phyloP scores from a whole-genome alignment of 2,888 invertebrate species.

The Laothoe populi region DNA sequence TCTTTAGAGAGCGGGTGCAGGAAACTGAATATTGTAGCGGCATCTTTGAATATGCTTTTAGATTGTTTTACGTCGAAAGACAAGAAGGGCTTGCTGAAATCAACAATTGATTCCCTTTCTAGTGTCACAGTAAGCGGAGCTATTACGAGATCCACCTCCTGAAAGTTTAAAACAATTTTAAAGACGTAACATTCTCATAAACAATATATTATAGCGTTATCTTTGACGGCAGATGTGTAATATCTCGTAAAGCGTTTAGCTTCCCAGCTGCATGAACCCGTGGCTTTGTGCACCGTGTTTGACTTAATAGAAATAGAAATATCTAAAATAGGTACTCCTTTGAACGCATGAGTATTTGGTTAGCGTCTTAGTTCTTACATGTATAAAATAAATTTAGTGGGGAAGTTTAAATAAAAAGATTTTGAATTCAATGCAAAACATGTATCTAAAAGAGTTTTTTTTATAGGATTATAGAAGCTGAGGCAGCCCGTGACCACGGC shows the following conservation, averaged over 20 bases:
- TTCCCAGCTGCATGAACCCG: neutral
- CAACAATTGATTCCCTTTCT: conserved; percentile 96
- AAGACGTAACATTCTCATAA: conserved; percentile 18
- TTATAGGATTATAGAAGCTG: no score
- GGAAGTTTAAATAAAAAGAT: neutral
- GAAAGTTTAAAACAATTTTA: conserved; percentile 48
- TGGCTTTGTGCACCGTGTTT: neutral
- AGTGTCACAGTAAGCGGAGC: conserved; percentile 97
- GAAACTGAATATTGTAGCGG: conserved; percentile 97
- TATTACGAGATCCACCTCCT: conserved; percentile 98
- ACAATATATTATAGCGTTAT: conserved; percentile 13
- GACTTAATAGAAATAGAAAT: neutral
- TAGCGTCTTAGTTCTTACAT: neutral
- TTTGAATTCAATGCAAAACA: neutral
- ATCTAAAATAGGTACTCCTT: conserved; percentile 6
- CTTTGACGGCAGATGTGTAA: conserved; percentile 10
- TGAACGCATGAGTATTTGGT: neutral
- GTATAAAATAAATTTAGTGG: neutral
- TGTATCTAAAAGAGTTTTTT: no score
- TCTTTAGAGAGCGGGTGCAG: conserved; percentile 97
- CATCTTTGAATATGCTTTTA: conserved; percentile 92
- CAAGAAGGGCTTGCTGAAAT: conserved; percentile 99
- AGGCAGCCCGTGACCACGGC: no score
- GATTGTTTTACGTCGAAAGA: conserved; percentile 98
- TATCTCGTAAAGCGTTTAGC: neutral